Evolutionary conservation across 1,140 invertebrate species (phyloP).

Genomic region (Sitophilus oryzae): DNA sequence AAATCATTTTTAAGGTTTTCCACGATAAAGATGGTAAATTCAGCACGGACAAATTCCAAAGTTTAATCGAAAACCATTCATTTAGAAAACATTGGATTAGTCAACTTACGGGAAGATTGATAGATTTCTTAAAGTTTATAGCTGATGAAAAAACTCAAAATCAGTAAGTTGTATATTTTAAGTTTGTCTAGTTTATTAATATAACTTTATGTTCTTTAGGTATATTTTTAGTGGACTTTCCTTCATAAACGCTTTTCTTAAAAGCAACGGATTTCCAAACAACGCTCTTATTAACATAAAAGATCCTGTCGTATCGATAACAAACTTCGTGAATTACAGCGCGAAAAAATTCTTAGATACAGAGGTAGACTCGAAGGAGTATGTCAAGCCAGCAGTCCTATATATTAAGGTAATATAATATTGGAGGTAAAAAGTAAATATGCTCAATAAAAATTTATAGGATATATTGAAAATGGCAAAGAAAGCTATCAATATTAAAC

Average conservation of each 20-base stretch:
- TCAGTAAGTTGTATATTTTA: constrained; percentile 48
- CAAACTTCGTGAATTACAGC: constrained; percentile 58
- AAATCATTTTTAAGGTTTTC: constrained; percentile 44
- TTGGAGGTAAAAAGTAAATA: constrained; percentile 7
- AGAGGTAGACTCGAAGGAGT: constrained; percentile 63
- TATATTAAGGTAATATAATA: constrained; percentile 63
- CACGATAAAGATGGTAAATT: constrained; percentile 60
- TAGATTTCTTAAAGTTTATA: constrained; percentile 65
- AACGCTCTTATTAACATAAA: constrained; percentile 62
- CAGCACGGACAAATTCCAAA: constrained; percentile 63
- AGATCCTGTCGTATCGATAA: constrained; percentile 61
- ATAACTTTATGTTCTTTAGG: constrained; percentile 47
- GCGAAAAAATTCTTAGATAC: constrained; percentile 64
- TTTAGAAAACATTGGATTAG: constrained; percentile 73
- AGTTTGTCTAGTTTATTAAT: not conserved
- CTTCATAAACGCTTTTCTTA: constrained; percentile 68
- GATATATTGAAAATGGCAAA: constrained; percentile 63
- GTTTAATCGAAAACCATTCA: constrained; percentile 69
- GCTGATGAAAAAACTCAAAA: constrained; percentile 69
- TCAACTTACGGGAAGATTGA: constrained; percentile 59
- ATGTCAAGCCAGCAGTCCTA: constrained; percentile 66
- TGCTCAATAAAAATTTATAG: constrained; percentile 40
- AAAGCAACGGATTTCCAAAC: constrained; percentile 68
- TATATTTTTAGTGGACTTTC: constrained; percentile 63
- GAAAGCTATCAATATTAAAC: constrained; percentile 54